Evolutionary conservation across 2,797 vertebrate species (phyloP).

Genomic region (Aphelocoma californica): DNA sequence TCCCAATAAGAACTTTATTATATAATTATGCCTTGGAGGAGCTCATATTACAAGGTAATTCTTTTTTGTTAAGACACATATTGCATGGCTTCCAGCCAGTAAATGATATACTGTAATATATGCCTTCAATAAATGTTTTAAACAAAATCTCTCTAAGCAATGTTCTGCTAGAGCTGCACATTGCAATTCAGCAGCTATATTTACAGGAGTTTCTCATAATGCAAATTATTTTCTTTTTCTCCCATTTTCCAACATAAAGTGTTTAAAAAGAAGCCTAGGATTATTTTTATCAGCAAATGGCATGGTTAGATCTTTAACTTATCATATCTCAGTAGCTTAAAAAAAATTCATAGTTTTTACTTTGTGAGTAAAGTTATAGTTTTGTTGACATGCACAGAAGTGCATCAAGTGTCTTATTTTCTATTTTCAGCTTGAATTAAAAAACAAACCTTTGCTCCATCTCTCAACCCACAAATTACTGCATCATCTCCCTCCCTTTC

Average conservation of each 20-base stretch:
- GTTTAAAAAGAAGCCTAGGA: slow-evolving; percentile 29
- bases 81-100: slow-evolving; percentile 82
- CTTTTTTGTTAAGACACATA: slow-evolving; percentile 82
- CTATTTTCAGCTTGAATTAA: slow-evolving; percentile 66
- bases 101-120: slow-evolving; percentile 83
- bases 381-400: slow-evolving; percentile 45
- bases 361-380: slow-evolving; percentile 28
- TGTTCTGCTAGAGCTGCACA: slow-evolving; percentile 65
- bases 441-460: slow-evolving; percentile 58
- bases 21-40: slow-evolving; percentile 83
- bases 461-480: slow-evolving; percentile 34
- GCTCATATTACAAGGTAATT: slow-evolving; percentile 82
- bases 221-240: slow-evolving; percentile 73
- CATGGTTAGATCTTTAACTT: slow-evolving; percentile 41
- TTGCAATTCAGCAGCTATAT: slow-evolving; percentile 73
- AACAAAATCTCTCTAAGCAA: slow-evolving; percentile 79
- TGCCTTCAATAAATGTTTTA: slow-evolving; percentile 84
- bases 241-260: slow-evolving; percentile 40
- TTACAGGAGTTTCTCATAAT: slow-evolving; percentile 73
- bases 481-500: neutral
- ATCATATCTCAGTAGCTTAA: neutral
- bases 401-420: slow-evolving; percentile 55
- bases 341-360: slow-evolving; percentile 7
- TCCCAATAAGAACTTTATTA: slow-evolving; percentile 86
- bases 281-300: slow-evolving; percentile 63